Evolutionary conservation across 2,888 invertebrate species (phyloP).

Genomic region (Parnassius apollo): DNA sequence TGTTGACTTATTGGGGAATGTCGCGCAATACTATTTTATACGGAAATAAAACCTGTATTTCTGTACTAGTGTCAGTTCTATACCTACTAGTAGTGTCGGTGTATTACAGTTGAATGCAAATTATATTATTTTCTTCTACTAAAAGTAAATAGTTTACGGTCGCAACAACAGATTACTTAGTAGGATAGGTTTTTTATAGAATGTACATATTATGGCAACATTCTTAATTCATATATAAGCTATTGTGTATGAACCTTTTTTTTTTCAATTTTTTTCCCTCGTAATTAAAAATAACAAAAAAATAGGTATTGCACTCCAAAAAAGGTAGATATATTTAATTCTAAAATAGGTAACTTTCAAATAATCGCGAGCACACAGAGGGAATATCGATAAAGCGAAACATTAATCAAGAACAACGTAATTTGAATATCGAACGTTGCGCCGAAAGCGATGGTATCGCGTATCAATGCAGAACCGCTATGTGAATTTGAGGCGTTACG

Average conservation of each 20-base stretch:
- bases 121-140: too few species aligned
- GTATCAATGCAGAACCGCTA: constrained; percentile 56
- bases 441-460: constrained; percentile 64
- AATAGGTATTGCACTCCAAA: too few species aligned
- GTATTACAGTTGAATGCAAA: too few species aligned
- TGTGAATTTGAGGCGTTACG: constrained; percentile 47
- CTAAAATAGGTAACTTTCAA: constrained; percentile 31
- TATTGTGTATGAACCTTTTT: too few species aligned
- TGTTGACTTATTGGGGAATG: constrained; percentile 38
- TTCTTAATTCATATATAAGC: too few species aligned
- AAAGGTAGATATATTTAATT: constrained; percentile 21
- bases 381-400: constrained; percentile 49
- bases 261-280: not conserved
- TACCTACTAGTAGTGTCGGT: too few species aligned
- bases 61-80: too few species aligned
- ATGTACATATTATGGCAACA: too few species aligned
- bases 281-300: not conserved
- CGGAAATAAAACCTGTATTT: constrained; percentile 29
- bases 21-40: constrained; percentile 18
- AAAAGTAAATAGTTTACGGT: too few species aligned
- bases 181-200: too few species aligned
- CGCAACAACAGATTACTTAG: too few species aligned
- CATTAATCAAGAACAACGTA: constrained; percentile 70
- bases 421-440: constrained; percentile 64
- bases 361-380: constrained; percentile 37